Conservation (phyloP, 2,797 vertebrate species). For the Crypturellus tataupa region DNA sequence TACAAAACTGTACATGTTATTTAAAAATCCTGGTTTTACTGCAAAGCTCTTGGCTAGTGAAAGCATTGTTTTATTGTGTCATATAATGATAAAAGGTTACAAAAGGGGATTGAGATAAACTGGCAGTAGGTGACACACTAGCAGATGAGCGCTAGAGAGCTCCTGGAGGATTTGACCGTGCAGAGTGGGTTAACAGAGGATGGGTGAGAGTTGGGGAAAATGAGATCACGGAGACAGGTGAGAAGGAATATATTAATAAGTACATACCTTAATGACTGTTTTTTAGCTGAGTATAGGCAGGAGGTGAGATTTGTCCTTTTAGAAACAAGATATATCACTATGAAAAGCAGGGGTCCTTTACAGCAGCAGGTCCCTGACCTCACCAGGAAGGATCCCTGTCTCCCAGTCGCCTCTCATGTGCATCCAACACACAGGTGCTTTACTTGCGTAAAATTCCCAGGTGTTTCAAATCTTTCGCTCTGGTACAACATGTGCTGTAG, state of each 20-base stretch:
- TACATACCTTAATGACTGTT: not conserved
- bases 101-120: not conserved
- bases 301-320: not conserved
- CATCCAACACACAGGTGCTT: not conserved
- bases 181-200: not conserved
- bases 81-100: not conserved
- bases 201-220: not conserved
- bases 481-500: not conserved
- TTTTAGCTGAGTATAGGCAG: not conserved
- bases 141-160: not conserved
- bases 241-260: not conserved
- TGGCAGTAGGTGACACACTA: not conserved
- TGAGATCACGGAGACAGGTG: not conserved
- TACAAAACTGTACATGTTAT: not conserved
- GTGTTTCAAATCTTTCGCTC: not conserved
- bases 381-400: not conserved
- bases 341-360: not conserved
- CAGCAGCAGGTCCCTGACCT: not conserved
- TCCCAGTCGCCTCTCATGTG: rapidly evolving
- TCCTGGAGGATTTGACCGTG: not conserved
- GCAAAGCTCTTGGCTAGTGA: not conserved
- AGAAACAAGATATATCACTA: not conserved
- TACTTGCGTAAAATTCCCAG: not conserved
- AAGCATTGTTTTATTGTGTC: not conserved
- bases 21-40: not conserved